Evolutionary conservation across 2,797 vertebrate species (phyloP), one percentile per base, ranked within the genome.

Genomic region (Spondyliosoma cantharus): DNA sequence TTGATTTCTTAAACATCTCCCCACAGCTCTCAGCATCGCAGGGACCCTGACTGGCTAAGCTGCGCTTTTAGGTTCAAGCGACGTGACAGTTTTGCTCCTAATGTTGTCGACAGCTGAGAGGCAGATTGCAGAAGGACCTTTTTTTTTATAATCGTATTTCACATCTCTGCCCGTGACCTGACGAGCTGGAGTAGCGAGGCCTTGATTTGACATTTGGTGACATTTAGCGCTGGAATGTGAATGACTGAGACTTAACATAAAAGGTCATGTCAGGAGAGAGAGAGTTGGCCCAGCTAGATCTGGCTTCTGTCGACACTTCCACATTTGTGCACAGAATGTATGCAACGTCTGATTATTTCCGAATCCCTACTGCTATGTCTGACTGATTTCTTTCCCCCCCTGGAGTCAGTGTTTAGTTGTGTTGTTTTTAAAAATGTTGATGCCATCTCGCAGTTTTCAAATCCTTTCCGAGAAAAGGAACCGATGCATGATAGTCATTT

Each of bases 121-220:
- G 49, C 24, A 48, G 72, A 63, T 22, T 69, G 54, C 54, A 75
- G 20, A 29, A 54, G 46, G 45, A 46, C 27, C 61, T 37, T 65
- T 67, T 72, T 61, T 22, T 61, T 76, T 85, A 74, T 70, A 83
- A 84, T 91, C 82, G 60, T 63, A 87, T 87, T 86, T 87, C 71
- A 79, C 67, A 70, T 89, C 82, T 62, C 43, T 67, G 79, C 63
- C 45, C 29, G 68, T 32, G 84, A 78, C 73, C 63, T 71, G 73
- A 74, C 50, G 4, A 73, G 82, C 58, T 76, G 82, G 71, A 82
- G 78, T 84, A 72, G 65, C 0, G 25, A 75, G 56, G 76, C 81
- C 86, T 84, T 78, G 83, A 85, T 89, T 78, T 93, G 93, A 93
- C 92, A 95, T 95, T 94, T 93, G 81, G 88, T 91, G 93, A 93